Conservation (phyloP, 2,888 invertebrate species). For the Hypercompe scribonia region DNA sequence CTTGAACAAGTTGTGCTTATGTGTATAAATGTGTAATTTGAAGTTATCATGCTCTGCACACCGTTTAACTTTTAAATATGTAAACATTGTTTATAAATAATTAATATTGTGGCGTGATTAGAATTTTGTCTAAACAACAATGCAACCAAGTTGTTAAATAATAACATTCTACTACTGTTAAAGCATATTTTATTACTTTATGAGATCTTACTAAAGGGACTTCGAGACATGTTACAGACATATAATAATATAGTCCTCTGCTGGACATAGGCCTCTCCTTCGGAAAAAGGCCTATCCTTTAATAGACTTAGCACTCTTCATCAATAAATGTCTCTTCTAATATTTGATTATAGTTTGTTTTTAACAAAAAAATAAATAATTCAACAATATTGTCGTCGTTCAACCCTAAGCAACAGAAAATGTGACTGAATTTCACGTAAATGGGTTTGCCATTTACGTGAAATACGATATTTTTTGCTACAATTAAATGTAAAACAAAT, state of each 20-base stretch:
- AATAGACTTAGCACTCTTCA: not conserved
- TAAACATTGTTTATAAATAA: constrained; percentile 27
- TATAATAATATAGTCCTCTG: not conserved
- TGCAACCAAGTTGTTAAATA: not conserved
- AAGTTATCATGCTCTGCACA: constrained; percentile 63
- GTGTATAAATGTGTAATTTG: constrained; percentile 72
- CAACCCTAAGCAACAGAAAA: not conserved
- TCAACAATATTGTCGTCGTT: not conserved
- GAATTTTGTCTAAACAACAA: not conserved
- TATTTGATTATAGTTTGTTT: not conserved
- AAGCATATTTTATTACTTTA: not conserved
- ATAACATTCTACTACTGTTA: not conserved
- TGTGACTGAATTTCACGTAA: not conserved
- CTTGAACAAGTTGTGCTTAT: constrained; percentile 76
- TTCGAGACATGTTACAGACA: not conserved
- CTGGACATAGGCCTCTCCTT: too few relatives aligned
- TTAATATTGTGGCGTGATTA: not conserved
- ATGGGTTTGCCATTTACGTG: too few relatives aligned
- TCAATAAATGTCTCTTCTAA: not conserved
- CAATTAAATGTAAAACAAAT: not conserved
- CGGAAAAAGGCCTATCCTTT: too few relatives aligned
- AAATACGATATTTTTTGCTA: not conserved
- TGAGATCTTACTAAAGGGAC: not conserved
- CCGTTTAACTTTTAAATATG: constrained; percentile 62
- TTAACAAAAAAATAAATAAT: not conserved